A percentile compares a stretch with the other conserved stretches of the same genome.
Conservation (phyloP, 2,888 invertebrate genomes). For the Trichogramma dendrolimi region DNA sequence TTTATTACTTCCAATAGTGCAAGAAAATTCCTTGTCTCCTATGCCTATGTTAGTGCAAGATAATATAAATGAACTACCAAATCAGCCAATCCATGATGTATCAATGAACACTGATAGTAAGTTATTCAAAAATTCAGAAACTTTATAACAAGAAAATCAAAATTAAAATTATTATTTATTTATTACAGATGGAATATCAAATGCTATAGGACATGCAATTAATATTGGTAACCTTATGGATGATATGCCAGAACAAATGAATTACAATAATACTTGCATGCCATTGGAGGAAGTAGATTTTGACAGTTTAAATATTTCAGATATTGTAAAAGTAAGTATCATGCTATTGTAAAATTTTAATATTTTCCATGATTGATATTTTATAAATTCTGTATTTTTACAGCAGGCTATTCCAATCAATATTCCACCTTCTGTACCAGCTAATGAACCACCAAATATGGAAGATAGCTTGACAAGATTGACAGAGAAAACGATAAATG, state of each 20-base stretch:
- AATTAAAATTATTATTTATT: background rate
- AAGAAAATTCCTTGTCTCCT: constrained; percentile 4
- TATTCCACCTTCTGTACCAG: constrained; percentile 16
- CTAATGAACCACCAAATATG: constrained; percentile 48
- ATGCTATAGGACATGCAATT: constrained; percentile 20
- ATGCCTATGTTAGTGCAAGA: constrained; percentile 16
- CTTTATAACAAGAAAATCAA: background rate
- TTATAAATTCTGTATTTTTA: background rate
- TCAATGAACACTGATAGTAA: background rate
- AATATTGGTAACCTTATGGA: constrained; percentile 16
- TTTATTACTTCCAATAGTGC: constrained; percentile 20
- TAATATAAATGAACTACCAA: background rate
- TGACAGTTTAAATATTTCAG: constrained; percentile 24
- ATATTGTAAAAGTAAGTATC: constrained; percentile 18
- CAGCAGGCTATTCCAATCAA: constrained; percentile 18
- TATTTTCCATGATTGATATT: background rate
- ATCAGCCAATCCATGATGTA: background rate
- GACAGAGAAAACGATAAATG: constrained; percentile 52
- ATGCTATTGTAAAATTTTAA: background rate
- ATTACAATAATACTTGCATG: constrained; percentile 22
- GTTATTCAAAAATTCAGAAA: background rate
- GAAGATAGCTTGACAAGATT: constrained; percentile 58
- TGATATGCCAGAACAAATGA: background rate
- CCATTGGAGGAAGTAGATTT: constrained; percentile 21
- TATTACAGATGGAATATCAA: constrained; percentile 19